Evolutionary conservation across 2,797 vertebrate genomes (phyloP), one percentile per base, ranked within the genome.

Genomic region (Lutra lutra): DNA sequence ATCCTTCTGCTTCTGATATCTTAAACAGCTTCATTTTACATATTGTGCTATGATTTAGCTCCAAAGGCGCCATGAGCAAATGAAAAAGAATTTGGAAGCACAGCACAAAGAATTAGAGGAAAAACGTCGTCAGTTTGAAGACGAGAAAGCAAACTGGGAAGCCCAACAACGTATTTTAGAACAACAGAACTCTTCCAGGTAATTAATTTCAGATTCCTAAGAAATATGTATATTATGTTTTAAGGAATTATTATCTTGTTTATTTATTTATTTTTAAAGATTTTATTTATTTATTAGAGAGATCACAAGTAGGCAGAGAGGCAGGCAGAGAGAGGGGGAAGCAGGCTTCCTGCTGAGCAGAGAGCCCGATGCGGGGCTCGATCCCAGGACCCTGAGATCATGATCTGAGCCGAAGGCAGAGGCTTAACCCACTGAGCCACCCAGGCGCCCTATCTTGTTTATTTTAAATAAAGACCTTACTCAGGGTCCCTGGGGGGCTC

Each of bases 81-180:
- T 99, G 99, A 99, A 99, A 96, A 99, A 99, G 99, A 99, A 99
- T 98, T 99, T 99, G 98, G 99, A 99, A 98, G 99, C 99, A 54
- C 99, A 99, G 90, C 99, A 99, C 98, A 99, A 99, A 98, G 99
- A 99, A 95, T 97, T 99, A 97, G 99, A 99, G 98, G 99, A 99
- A 96, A 99, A 99, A 97, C 98, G 99, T 14, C 99, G 99, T 75
- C 99, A 99, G 98, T 99, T 99, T 90, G 99, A 99, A 98, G 99
- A 99, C 0, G 99, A 99, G 97, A 99, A 99, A 73, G 98, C 98
- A 7, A 99, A 99, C 99, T 99, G 99, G 99, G 99, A 99, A 98
- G 94, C 99, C 97, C 99, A 99, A 27, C 99, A 99, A 90, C 99
- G 99, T 97, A 99, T 99, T 96, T 99, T 99, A 99, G 99, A 99